A percentile compares a stretch with the other conserved stretches of the same genome.
These are phyloP conservation scores for Megalonaias nervosa DNA, from an alignment of 1,140 invertebrate species.

Conservation along the genomic window DNA sequence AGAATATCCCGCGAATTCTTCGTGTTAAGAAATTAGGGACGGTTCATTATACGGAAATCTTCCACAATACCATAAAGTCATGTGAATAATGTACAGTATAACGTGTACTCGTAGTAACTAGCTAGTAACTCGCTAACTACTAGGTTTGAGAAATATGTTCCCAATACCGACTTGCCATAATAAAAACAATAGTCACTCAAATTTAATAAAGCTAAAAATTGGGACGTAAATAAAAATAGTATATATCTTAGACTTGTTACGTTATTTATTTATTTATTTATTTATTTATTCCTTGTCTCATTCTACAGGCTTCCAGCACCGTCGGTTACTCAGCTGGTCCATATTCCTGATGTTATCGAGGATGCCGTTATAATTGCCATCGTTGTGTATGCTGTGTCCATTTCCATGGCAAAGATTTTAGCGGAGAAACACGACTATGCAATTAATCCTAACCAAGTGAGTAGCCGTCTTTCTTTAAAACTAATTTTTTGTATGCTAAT, in stretches of 20 bases:
- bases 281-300: not conserved
- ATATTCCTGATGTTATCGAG: conserved; percentile 69
- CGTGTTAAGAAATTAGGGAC: no score
- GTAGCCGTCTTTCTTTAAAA: no score
- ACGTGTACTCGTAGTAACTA: no score
- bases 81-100: no score
- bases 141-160: not conserved
- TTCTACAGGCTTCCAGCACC: conserved; percentile 66
- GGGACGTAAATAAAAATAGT: not conserved
- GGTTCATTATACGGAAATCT: no score
- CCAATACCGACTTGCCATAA: not conserved
- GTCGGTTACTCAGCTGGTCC: conserved; percentile 46
- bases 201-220: not conserved
- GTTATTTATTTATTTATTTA: not conserved
- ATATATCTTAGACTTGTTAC: not conserved
- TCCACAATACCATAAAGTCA: no score
- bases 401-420: conserved; percentile 95
- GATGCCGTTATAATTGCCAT: conserved; percentile 86
- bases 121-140: no score
- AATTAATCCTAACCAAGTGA: conserved; percentile 88
- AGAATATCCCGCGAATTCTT: no score
- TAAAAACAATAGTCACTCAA: not conserved
- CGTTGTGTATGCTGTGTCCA: conserved; percentile 90
- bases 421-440: conserved; percentile 90
- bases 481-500: no score